A percentile compares a stretch with the other conserved stretches of the same genome.
These are phyloP conservation scores for Gasterosteus nipponicus DNA, from an alignment of 2,113 vertebrate species.

Conservation along the genomic window DNA sequence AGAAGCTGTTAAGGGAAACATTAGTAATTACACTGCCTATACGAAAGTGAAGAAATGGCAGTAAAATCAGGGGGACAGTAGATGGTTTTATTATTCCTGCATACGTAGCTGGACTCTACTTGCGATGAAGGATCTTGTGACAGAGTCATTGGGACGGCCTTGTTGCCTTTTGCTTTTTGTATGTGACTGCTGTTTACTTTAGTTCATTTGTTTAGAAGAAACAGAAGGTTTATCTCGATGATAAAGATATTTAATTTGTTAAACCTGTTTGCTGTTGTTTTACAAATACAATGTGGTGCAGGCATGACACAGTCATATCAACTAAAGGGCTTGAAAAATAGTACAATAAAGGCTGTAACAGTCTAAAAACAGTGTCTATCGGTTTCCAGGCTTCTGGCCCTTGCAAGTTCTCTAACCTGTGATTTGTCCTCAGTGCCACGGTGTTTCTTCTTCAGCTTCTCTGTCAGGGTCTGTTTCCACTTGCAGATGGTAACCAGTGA, in stretches of 20 bases:
- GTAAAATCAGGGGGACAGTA: neutral
- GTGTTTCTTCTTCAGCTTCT: conserved; percentile 75
- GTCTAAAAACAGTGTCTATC: neutral
- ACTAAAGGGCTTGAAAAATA: neutral
- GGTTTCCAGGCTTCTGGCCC: neutral
- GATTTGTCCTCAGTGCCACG: conserved; percentile 63
- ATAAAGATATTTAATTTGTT: neutral
- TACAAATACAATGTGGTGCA: neutral
- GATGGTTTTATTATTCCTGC: neutral
- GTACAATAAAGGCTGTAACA: neutral
- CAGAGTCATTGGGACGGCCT: neutral
- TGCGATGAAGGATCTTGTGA: neutral
- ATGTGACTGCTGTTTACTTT: neutral
- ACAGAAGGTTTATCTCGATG: too few relatives aligned
- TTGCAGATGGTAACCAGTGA: conserved; percentile 76
- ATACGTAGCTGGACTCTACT: neutral
- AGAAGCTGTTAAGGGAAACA: neutral
- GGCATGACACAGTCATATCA: neutral
- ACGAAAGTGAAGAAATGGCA: neutral
- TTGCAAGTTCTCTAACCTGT: conserved; percentile 69
- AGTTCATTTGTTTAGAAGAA: neutral
- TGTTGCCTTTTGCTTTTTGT: conserved; percentile 6
- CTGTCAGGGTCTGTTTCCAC: conserved; percentile 77
- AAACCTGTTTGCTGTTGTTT: neutral
- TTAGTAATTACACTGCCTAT: conserved; percentile 16